A percentile compares a stretch with the other conserved stretches of the same genome.
These are phyloP conservation scores for Eristalis intricaria DNA, from an alignment of 2,888 invertebrate genomes.

Conservation along the genomic window DNA sequence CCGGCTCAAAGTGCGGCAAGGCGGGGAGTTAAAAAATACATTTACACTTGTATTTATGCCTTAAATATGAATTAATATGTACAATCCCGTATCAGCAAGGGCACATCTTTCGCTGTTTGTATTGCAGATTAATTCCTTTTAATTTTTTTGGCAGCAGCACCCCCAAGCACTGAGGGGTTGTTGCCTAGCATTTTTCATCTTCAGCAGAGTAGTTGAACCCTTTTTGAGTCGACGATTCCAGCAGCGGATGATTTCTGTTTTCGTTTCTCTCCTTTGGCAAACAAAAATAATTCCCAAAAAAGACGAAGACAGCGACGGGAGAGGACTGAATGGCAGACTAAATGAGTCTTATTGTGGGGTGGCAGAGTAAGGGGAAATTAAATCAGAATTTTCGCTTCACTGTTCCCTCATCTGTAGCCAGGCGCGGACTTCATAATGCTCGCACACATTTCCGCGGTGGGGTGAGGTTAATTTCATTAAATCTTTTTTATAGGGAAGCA, in stretches of 20 bases:
- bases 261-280: slow-evolving; percentile 28
- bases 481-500: slow-evolving; percentile 46
- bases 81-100: slow-evolving; percentile 21
- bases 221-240: slow-evolving; percentile 48
- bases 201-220: slow-evolving; percentile 57
- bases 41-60: slow-evolving; percentile 50
- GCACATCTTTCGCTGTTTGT: slow-evolving; percentile 10
- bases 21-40: slow-evolving; percentile 31
- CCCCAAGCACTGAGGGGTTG: slow-evolving; percentile 33
- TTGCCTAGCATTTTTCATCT: slow-evolving; percentile 44
- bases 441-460: slow-evolving; percentile 15
- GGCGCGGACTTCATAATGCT: slow-evolving; percentile 50
- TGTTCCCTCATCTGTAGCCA: slow-evolving; percentile 27
- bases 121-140: slow-evolving; percentile 24
- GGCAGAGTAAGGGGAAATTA: slow-evolving; percentile 31
- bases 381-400: slow-evolving; percentile 54
- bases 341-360: slow-evolving; percentile 20
- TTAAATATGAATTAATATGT: slow-evolving; percentile 61
- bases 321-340: slow-evolving; percentile 40
- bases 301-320: not conserved
- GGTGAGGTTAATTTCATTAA: slow-evolving; percentile 63
- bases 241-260: slow-evolving; percentile 40
- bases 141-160: slow-evolving; percentile 3
- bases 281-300: slow-evolving; percentile 36
- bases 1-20: not conserved